Percentiles rank a stretch among this genome's conserved stretches.
phyloP scores from a whole-genome alignment of 1,140 invertebrate species.

The Anagrus nilaparvatae region DNA sequence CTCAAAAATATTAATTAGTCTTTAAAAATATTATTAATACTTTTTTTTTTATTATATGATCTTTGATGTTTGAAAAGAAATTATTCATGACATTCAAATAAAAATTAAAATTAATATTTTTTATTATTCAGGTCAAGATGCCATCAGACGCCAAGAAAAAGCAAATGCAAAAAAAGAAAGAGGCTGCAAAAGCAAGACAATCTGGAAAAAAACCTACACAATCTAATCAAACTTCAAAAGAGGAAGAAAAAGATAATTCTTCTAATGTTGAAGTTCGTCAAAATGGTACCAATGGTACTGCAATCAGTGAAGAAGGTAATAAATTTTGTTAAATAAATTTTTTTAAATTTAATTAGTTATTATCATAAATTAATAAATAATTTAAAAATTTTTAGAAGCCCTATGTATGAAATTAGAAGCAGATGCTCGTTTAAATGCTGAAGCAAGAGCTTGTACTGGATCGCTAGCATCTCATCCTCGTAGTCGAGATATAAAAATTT shows the following conservation, averaged over 20 bases:
- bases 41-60: too few species aligned
- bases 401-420: conserved; percentile 80
- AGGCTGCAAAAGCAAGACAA: conserved; percentile 72
- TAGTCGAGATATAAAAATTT: conserved; percentile 93
- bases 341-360: conserved; percentile 6
- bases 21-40: too few species aligned
- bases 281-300: conserved; percentile 37
- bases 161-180: conserved; percentile 94
- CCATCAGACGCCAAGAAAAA: conserved; percentile 97
- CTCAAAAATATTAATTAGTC: too few species aligned
- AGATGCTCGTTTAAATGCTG: conserved; percentile 83
- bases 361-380: too few species aligned
- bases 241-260: conserved; percentile 42
- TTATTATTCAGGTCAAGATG: conserved; percentile 52
- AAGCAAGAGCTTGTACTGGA: conserved; percentile 89
- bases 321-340: not conserved
- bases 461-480: conserved; percentile 89
- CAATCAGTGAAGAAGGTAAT: conserved; percentile 43
- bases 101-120: too few species aligned
- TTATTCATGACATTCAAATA: too few species aligned
- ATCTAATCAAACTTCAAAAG: conserved; percentile 27
- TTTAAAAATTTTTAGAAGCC: conserved; percentile 51
- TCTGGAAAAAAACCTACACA: conserved; percentile 48
- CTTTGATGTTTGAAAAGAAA: too few species aligned
- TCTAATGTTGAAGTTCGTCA: conserved; percentile 18